These are phyloP conservation scores for Characodon lateralis DNA, from an alignment of 2,797 vertebrate genomes.

Conservation along the genomic window DNA sequence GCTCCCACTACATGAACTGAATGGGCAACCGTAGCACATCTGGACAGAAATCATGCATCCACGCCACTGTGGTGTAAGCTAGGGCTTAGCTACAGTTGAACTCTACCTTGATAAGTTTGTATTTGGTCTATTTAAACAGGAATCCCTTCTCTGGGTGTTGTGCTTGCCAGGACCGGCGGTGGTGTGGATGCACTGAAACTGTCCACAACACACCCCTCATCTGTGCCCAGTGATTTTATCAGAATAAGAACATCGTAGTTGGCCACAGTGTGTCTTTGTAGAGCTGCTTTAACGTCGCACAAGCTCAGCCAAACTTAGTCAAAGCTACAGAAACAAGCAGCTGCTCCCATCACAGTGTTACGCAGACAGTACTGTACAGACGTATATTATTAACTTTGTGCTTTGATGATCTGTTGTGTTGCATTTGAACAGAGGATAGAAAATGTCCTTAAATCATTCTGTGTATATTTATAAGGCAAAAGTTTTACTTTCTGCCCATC, in stretches of 20 bases:
- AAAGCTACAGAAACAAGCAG: slow-evolving; percentile 47
- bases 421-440: slow-evolving; percentile 68
- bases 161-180: not conserved
- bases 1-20: slow-evolving; percentile 85
- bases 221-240: slow-evolving; percentile 11
- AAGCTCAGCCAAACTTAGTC: slow-evolving; percentile 72
- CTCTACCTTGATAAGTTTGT: too few relatives aligned
- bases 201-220: slow-evolving; percentile 14
- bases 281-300: slow-evolving; percentile 80
- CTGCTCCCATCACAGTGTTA: slow-evolving; percentile 58
- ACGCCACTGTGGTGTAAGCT: not conserved
- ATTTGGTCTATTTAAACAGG: too few relatives aligned
- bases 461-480: slow-evolving; percentile 29
- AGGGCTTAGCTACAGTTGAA: too few relatives aligned
- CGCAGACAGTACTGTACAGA: slow-evolving; percentile 44
- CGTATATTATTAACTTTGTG: slow-evolving; percentile 54
- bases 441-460: slow-evolving; percentile 13
- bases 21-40: slow-evolving; percentile 57
- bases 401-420: slow-evolving; percentile 64
- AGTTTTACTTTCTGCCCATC: slow-evolving; percentile 7
- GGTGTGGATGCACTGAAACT: slow-evolving; percentile 40
- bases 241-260: slow-evolving; percentile 23
- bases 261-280: slow-evolving; percentile 43
- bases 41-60: slow-evolving; percentile 25
- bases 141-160: not conserved